Evolutionary conservation across 2,888 invertebrate genomes (phyloP).

Genomic region (Limnephilus marmoratus): DNA sequence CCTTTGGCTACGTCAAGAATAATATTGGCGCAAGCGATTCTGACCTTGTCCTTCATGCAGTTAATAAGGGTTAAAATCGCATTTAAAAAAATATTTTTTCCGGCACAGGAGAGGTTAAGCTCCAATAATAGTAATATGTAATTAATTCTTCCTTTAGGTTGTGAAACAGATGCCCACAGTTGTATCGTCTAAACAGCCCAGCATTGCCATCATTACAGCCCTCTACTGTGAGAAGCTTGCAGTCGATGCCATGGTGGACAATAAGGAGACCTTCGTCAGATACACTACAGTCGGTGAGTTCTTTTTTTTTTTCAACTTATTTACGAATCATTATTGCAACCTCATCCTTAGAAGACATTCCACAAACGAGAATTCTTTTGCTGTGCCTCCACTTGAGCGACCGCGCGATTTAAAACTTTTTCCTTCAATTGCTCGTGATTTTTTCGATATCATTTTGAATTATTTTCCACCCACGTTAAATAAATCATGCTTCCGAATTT

Average conservation of each 20-base stretch:
- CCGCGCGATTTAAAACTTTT: too few relatives aligned
- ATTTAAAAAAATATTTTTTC: too few relatives aligned
- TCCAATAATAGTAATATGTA: not conserved
- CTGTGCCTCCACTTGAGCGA: not conserved
- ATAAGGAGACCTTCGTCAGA: constrained; percentile 96
- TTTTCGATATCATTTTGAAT: too few relatives aligned
- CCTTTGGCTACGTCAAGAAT: too few relatives aligned
- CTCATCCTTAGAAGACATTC: not conserved
- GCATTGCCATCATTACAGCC: constrained; percentile 98
- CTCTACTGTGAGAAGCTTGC: constrained; percentile 98
- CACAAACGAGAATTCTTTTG: not conserved
- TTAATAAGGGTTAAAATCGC: too few relatives aligned
- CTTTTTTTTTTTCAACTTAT: not conserved
- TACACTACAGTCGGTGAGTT: constrained; percentile 96
- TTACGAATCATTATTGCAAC: not conserved
- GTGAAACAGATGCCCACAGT: constrained; percentile 97
- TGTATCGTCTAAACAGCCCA: constrained; percentile 92
- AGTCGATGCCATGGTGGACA: constrained; percentile 98
- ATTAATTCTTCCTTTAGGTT: constrained; percentile 75
- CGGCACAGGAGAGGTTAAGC: not conserved
- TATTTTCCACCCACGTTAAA: too few relatives aligned
- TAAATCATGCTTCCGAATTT: too few relatives aligned
- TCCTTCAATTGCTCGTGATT: too few relatives aligned
- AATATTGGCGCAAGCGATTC: too few relatives aligned
- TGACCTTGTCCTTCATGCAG: too few relatives aligned